Conservation (phyloP, 92 coral and sea anemone genomes). For the Plumapathes pennacea region DNA sequence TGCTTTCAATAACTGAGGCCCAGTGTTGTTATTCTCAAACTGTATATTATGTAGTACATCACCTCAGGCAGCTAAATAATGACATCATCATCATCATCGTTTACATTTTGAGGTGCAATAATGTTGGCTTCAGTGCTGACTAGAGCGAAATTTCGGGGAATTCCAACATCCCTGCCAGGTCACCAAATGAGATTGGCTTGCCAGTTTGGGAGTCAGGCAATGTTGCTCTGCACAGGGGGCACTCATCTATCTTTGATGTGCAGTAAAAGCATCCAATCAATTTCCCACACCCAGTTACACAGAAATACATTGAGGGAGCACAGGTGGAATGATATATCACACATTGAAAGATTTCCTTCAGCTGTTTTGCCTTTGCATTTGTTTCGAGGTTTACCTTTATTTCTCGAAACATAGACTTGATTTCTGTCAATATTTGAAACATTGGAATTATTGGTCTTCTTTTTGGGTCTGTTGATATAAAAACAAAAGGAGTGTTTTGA, state of each 20-base stretch:
- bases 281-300: slow-evolving; percentile 18
- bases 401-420: slow-evolving; percentile 5
- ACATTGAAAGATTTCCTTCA: background rate
- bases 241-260: slow-evolving; percentile 9
- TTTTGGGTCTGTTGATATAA: too few species aligned
- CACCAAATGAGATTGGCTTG: slow-evolving; percentile 8
- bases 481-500: too few species aligned
- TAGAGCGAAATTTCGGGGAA: slow-evolving; percentile 6
- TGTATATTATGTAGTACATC: too few species aligned
- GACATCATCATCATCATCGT: background rate
- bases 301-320: slow-evolving; percentile 11
- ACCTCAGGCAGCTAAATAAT: too few species aligned
- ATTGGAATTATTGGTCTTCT: too few species aligned
- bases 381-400: background rate
- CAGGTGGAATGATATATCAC: slow-evolving; percentile 1
- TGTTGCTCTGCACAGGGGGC: slow-evolving; percentile 7
- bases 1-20: too few species aligned
- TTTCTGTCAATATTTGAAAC: slow-evolving; percentile 1
- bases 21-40: too few species aligned
- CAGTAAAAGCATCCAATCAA: slow-evolving; percentile 26
- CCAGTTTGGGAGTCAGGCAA: slow-evolving; percentile 3
- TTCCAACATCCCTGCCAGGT: background rate
- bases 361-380: background rate
- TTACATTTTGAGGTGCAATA: background rate
- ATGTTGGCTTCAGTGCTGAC: slow-evolving; percentile 3